These are phyloP conservation scores for Choloepus hoffmanni DNA, from an alignment of 2,113 vertebrate genomes.

Conservation along the genomic window DNA sequence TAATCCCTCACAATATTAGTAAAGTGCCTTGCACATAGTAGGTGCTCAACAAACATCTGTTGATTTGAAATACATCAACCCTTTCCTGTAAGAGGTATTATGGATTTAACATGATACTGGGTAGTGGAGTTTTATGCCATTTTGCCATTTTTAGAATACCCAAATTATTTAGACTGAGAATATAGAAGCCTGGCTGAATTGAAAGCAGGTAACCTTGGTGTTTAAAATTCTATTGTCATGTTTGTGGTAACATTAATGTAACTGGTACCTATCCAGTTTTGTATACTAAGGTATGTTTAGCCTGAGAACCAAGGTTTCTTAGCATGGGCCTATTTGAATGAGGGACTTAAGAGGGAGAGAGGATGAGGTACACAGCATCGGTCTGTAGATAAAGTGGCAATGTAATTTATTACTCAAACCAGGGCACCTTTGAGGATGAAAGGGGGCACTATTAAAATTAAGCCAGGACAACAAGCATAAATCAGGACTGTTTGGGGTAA, in stretches of 20 bases:
- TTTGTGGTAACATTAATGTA: neutral
- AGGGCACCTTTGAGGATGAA: neutral
- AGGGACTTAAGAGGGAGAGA: neutral
- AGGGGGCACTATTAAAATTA: neutral
- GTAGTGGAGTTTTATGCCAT: neutral
- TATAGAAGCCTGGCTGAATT: neutral
- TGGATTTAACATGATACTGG: neutral
- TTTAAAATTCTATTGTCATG: neutral
- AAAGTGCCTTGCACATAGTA: neutral
- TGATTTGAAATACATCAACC: neutral
- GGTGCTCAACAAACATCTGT: neutral
- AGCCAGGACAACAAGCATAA: neutral
- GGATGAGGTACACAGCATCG: neutral
- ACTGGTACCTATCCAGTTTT: neutral
- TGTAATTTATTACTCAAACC: neutral
- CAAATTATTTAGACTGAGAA: neutral
- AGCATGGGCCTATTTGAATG: neutral
- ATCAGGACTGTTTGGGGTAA: neutral
- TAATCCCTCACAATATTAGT: neutral
- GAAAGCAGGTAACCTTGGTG: neutral
- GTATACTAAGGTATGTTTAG: neutral
- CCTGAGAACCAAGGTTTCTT: neutral
- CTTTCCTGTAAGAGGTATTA: neutral
- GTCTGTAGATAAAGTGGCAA: neutral
- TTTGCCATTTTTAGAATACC: neutral